These are phyloP conservation scores for Enhydra lutris DNA, from an alignment of 2,113 vertebrate species.

Conservation along the genomic window DNA sequence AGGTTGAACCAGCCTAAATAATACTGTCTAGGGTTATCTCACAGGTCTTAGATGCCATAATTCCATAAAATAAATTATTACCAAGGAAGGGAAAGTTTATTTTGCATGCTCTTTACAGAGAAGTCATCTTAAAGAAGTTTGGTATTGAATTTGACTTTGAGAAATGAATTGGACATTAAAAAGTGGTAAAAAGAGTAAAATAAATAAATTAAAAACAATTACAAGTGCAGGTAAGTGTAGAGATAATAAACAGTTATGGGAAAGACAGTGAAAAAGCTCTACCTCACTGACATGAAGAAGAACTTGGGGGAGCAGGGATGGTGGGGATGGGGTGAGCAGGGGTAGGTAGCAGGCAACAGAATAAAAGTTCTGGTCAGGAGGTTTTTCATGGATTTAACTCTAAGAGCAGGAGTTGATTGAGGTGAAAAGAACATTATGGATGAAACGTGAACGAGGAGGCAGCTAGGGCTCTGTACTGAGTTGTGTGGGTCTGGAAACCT, in stretches of 20 bases:
- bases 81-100: neutral
- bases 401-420: neutral
- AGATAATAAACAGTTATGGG: neutral
- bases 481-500: neutral
- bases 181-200: neutral
- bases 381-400: neutral
- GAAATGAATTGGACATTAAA: neutral
- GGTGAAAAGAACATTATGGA: neutral
- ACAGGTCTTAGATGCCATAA: neutral
- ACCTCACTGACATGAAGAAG: neutral
- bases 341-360: neutral
- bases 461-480: neutral
- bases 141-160: neutral
- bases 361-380: neutral
- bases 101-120: neutral
- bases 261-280: neutral
- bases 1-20: neutral
- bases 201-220: neutral
- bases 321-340: accelerated
- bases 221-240: neutral
- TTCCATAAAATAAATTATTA: neutral
- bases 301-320: neutral
- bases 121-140: neutral
- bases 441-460: neutral
- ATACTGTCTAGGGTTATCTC: neutral